Evolutionary conservation across 2,113 vertebrate genomes (phyloP).

Genomic region (Antechinus flavipes): DNA sequence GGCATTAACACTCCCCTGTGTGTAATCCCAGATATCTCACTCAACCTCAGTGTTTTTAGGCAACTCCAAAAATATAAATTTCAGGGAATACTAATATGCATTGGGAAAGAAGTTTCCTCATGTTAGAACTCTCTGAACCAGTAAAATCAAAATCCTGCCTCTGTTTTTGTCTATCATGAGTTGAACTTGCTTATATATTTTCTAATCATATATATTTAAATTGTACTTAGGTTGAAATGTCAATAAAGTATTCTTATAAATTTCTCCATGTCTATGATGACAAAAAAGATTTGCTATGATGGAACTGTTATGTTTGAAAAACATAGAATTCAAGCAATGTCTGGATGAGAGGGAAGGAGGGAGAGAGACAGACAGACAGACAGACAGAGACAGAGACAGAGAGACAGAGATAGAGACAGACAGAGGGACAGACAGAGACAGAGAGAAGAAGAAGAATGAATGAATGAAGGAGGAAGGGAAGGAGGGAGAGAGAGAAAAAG

Average conservation of each 20-base stretch:
- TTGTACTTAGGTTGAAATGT: constrained; percentile 3
- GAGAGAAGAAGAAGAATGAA: too few relatives aligned
- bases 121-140: not conserved
- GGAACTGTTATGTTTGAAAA: not conserved
- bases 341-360: not conserved
- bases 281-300: constrained; percentile 24
- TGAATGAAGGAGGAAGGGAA: too few relatives aligned
- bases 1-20: not conserved
- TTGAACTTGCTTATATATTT: not conserved
- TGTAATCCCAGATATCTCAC: not conserved
- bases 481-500: not conserved
- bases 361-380: not conserved
- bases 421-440: not conserved
- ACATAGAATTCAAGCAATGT: not conserved
- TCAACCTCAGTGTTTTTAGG: not conserved
- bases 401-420: too few relatives aligned
- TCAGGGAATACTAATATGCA: not conserved
- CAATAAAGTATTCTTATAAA: constrained; percentile 4
- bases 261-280: constrained; percentile 22
- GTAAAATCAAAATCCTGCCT: not conserved
- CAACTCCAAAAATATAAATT: not conserved
- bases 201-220: not conserved
- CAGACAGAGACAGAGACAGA: too few relatives aligned
- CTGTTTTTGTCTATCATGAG: not conserved
- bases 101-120: not conserved